phyloP scores from a whole-genome alignment of 2,888 invertebrate species.

The Campoplex nolae region DNA sequence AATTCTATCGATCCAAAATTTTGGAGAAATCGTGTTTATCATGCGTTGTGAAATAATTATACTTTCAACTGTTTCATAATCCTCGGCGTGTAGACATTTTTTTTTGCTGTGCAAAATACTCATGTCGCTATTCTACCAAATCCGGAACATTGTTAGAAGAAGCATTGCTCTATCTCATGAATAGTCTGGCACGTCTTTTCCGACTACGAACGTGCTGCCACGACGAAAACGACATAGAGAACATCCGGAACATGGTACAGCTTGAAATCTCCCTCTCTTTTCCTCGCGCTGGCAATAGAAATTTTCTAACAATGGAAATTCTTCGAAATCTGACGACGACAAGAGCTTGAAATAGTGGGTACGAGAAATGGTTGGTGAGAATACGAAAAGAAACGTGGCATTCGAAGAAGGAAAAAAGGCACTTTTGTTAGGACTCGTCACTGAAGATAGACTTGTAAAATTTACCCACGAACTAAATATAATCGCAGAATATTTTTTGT shows the following conservation, averaged over 20 bases:
- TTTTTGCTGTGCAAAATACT: neutral
- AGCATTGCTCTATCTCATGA: constrained; percentile 8
- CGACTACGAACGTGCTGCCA: constrained; percentile 32
- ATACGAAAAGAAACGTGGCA: neutral
- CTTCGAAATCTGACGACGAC: neutral
- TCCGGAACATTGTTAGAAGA: constrained; percentile 8
- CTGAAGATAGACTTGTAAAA: neutral
- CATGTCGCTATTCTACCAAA: neutral
- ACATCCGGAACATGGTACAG: constrained; percentile 13
- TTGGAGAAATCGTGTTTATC: no score
- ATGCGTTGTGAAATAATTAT: neutral
- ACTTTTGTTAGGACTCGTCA: neutral
- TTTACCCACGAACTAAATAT: neutral
- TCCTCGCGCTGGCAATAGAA: neutral
- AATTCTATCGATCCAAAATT: no score
- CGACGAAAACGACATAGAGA: constrained; percentile 21
- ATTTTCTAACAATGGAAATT: constrained; percentile 23
- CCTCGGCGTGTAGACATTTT: constrained; percentile 3
- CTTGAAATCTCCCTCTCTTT: neutral
- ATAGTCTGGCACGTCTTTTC: constrained; percentile 22
- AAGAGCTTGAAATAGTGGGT: constrained; percentile 1
- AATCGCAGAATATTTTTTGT: neutral
- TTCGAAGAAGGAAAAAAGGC: neutral
- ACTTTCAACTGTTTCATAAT: neutral
- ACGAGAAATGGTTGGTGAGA: neutral